These are phyloP conservation scores for Oreortyx pictus DNA, from an alignment of 2,797 vertebrate genomes.

Conservation along the genomic window DNA sequence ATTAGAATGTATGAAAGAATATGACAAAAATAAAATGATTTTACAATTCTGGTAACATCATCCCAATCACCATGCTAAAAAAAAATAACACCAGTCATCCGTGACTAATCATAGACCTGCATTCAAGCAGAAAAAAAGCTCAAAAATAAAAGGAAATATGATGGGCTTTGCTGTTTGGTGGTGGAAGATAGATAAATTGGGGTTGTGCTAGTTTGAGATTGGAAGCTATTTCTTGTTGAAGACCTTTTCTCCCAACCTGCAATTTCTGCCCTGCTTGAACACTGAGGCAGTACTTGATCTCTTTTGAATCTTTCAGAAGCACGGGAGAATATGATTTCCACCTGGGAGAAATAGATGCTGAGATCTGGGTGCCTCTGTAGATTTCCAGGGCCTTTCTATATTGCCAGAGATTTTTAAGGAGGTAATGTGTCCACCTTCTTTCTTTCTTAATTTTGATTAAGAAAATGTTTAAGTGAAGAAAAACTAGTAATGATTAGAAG, in stretches of 20 bases:
- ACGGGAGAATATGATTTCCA: not conserved
- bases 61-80: not conserved
- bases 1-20: not conserved
- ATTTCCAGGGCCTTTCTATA: not conserved
- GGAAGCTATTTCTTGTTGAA: constrained; percentile 11
- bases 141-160: not conserved
- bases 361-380: not conserved
- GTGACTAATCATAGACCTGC: not conserved
- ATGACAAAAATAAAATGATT: not conserved
- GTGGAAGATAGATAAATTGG: not conserved
- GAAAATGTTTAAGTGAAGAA: not conserved
- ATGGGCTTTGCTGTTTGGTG: not conserved
- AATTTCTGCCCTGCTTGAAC: not conserved
- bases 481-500: not conserved
- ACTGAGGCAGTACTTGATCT: not conserved
- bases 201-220: not conserved
- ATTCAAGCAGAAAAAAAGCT: not conserved
- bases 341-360: not conserved
- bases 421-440: not conserved
- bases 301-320: not conserved
- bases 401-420: not conserved
- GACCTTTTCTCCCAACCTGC: not conserved
- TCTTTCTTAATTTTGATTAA: not conserved
- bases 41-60: not conserved
- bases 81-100: not conserved